Evolutionary conservation across 2,888 invertebrate genomes (phyloP).

Genomic region (Drosophila melanocephala): DNA sequence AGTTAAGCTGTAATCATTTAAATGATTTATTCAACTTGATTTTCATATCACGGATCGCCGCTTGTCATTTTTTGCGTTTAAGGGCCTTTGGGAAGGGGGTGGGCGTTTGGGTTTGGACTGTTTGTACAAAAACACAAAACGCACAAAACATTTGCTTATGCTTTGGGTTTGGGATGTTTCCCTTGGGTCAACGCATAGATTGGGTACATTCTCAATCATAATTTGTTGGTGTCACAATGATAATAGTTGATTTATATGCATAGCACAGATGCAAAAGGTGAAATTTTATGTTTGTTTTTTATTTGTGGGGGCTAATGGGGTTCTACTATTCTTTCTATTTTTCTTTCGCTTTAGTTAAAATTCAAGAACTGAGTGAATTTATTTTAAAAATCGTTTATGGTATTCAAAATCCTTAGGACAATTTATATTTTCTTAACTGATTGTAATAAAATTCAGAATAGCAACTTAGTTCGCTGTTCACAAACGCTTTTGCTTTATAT

Average conservation of each 20-base stretch:
- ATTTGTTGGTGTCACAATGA: slow-evolving; percentile 82
- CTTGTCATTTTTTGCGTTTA: slow-evolving; percentile 48
- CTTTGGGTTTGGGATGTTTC: slow-evolving; percentile 30
- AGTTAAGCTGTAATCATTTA: slow-evolving; percentile 81
- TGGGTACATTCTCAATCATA: slow-evolving; percentile 77
- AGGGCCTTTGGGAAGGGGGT: too few relatives aligned
- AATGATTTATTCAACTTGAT: slow-evolving; percentile 80
- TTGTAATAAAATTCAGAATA: background rate
- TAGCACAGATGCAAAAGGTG: slow-evolving; percentile 60
- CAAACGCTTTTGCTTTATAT: background rate
- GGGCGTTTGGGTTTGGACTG: background rate
- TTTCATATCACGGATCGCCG: slow-evolving; percentile 74
- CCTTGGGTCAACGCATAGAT: slow-evolving; percentile 43
- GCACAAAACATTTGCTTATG: slow-evolving; percentile 24
- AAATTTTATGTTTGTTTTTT: slow-evolving; percentile 52
- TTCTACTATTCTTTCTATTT: background rate
- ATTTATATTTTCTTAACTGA: background rate
- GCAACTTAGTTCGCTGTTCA: background rate
- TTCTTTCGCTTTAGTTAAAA: slow-evolving; percentile 10
- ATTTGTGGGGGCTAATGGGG: background rate
- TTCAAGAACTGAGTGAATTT: slow-evolving; percentile 1
- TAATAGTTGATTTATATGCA: slow-evolving; percentile 79
- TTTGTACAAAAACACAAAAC: background rate
- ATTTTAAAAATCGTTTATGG: background rate
- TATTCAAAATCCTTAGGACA: background rate